phyloP scores from a whole-genome alignment of 2,888 invertebrate genomes.

The Drosophila affinis region DNA sequence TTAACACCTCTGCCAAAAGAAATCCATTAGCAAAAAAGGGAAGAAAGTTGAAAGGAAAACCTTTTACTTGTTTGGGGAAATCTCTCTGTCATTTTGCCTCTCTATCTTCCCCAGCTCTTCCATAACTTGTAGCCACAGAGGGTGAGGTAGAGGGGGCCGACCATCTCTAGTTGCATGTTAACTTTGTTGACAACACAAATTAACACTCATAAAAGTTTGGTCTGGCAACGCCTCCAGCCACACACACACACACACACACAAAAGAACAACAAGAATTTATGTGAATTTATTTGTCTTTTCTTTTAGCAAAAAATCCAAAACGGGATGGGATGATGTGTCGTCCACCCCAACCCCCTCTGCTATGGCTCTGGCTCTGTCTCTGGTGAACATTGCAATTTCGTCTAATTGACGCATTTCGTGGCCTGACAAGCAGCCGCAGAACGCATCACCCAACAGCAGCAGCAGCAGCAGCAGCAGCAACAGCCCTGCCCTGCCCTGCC shows the following conservation, averaged over 20 bases:
- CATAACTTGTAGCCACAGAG: constrained; percentile 6
- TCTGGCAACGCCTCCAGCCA: constrained; percentile 20
- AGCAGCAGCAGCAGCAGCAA: no score
- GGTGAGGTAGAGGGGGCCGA: constrained; percentile 8
- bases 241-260: constrained; percentile 9
- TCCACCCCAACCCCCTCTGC: no score
- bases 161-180: constrained; percentile 56
- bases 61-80: constrained; percentile 11
- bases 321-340: no score
- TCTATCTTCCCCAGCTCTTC: not conserved
- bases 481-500: not conserved
- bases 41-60: constrained; percentile 12
- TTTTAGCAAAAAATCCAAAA: constrained; percentile 5
- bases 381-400: constrained; percentile 75
- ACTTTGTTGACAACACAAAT: constrained; percentile 75
- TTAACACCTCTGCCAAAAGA: not conserved
- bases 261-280: constrained; percentile 62
- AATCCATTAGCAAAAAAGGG: not conserved
- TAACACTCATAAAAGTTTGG: constrained; percentile 73
- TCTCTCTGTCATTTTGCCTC: constrained; percentile 6
- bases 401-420: constrained; percentile 80
- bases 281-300: constrained; percentile 67
- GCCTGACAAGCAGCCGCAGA: constrained; percentile 66
- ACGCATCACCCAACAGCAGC: constrained; percentile 9
- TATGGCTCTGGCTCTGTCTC: no score